A percentile compares a stretch with the other conserved stretches of the same genome.
phyloP scores from a whole-genome alignment of 2,797 vertebrate genomes.

The Arnoldichthys spilopterus region DNA sequence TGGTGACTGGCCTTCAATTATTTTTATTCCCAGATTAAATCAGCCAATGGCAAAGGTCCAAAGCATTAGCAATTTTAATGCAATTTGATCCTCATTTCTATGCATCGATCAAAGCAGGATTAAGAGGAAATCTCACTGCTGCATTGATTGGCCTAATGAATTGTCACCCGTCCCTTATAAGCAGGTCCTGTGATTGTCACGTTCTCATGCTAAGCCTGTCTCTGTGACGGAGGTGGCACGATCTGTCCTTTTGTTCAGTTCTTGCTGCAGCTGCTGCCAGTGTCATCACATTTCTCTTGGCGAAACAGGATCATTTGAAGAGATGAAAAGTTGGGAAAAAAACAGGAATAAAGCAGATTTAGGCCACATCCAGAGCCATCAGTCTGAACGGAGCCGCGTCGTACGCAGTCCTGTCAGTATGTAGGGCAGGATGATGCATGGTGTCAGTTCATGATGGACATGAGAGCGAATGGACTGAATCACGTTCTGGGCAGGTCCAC shows the following conservation, averaged over 20 bases:
- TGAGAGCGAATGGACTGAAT: neutral
- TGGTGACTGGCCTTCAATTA: neutral
- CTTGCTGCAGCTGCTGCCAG: neutral
- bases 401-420: neutral
- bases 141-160: neutral
- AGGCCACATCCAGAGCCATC: neutral
- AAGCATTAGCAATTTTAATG: neutral
- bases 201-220: neutral
- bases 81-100: neutral
- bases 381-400: neutral
- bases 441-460: conserved; percentile 7
- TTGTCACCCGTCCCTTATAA: neutral
- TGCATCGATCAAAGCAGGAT: neutral
- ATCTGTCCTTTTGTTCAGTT: neutral
- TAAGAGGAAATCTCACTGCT: neutral
- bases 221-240: neutral
- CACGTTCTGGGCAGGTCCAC: neutral
- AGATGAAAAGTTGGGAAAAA: neutral
- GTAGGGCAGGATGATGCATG: conserved; percentile 12
- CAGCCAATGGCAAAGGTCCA: neutral
- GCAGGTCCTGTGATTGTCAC: neutral
- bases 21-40: neutral
- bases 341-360: neutral
- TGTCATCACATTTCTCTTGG: neutral
- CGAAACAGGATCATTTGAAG: neutral